Evolutionary conservation across 2,113 vertebrate genomes (phyloP).

Genomic region (Ammospiza nelsoni): DNA sequence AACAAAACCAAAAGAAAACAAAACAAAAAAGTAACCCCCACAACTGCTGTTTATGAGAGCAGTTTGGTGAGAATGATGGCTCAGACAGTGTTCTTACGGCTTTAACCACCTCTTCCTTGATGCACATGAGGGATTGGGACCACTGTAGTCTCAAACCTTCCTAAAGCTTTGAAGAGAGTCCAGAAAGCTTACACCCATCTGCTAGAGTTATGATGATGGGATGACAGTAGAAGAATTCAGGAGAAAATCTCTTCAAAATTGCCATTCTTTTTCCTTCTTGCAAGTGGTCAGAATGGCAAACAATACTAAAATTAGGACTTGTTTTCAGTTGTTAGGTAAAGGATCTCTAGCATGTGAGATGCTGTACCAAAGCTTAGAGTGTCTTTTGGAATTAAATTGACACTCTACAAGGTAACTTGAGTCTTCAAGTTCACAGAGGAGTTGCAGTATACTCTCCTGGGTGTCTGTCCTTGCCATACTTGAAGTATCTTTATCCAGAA

Average conservation of each 20-base stretch:
- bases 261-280: not conserved
- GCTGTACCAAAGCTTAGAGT: not conserved
- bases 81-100: not conserved
- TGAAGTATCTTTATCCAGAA: not conserved
- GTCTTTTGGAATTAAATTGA: not conserved
- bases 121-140: not conserved
- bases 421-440: not conserved
- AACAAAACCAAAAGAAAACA: not conserved
- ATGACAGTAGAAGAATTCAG: not conserved
- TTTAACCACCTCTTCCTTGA: not conserved
- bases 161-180: not conserved
- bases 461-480: not conserved
- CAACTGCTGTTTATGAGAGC: fast-evolving
- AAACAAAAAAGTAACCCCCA: not conserved
- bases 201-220: not conserved
- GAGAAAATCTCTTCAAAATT: not conserved
- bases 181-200: not conserved
- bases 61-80: not conserved
- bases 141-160: not conserved
- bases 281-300: not conserved
- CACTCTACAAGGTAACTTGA: not conserved
- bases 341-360: not conserved
- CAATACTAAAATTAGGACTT: not conserved
- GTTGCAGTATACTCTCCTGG: not conserved
- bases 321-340: not conserved